Conservation (phyloP, 2,113 vertebrate species). For the Nerophis lumbriciformis region DNA sequence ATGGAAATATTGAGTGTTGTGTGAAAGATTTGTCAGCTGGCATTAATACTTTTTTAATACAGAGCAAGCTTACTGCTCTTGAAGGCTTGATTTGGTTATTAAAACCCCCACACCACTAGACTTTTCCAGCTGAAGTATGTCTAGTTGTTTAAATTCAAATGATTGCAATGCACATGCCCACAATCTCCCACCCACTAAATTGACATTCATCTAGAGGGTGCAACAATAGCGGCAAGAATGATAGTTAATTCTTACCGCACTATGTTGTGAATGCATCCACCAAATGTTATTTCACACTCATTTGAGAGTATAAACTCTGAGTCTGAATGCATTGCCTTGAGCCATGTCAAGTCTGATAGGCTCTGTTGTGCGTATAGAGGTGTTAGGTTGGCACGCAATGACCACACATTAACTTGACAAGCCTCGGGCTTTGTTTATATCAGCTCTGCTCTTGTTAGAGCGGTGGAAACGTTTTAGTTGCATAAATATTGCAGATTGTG, state of each 20-base stretch:
- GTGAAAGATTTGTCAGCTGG: slow-evolving; percentile 32
- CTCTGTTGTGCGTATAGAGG: slow-evolving; percentile 34
- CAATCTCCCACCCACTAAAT: slow-evolving; percentile 14
- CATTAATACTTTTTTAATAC: slow-evolving; percentile 7
- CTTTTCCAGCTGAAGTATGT: neutral
- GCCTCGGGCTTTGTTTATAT: slow-evolving; percentile 30
- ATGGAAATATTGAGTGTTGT: slow-evolving; percentile 18
- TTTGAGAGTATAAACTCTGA: slow-evolving; percentile 19
- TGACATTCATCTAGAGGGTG: slow-evolving; percentile 10
- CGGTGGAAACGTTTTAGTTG: slow-evolving; percentile 18
- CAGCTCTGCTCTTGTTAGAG: slow-evolving; percentile 12
- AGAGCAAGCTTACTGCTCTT: slow-evolving; percentile 30
- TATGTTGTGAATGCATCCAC: slow-evolving; percentile 14
- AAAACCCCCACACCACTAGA: slow-evolving; percentile 11
- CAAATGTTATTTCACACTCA: slow-evolving; percentile 18
- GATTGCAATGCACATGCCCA: slow-evolving; percentile 7
- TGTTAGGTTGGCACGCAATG: slow-evolving; percentile 21
- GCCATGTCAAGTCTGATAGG: slow-evolving; percentile 30
- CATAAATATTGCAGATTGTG: slow-evolving; percentile 7
- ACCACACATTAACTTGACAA: slow-evolving; percentile 22
- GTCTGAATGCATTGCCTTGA: slow-evolving; percentile 22
- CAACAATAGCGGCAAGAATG: slow-evolving; percentile 14
- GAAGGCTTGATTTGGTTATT: slow-evolving; percentile 23
- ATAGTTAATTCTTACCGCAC: slow-evolving; percentile 9
- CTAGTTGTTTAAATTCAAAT: slow-evolving; percentile 14